These are phyloP conservation scores for Adelphocoris suturalis DNA, from an alignment of 2,888 invertebrate species.

Conservation along the genomic window DNA sequence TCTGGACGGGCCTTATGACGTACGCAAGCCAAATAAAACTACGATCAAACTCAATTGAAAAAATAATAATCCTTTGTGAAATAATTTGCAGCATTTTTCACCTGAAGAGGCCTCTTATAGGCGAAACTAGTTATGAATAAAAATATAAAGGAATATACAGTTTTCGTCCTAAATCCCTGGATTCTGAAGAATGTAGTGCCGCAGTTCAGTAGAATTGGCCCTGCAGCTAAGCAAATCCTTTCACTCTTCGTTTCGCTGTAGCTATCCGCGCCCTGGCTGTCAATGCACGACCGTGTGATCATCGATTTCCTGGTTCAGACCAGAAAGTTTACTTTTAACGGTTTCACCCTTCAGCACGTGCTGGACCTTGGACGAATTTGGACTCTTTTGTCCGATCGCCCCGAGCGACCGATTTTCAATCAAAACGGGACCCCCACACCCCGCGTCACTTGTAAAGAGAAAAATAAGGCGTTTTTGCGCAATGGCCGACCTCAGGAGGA, in stretches of 20 bases:
- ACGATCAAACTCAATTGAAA: too few species aligned
- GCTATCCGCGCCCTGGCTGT: not conserved
- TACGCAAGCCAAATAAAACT: too few species aligned
- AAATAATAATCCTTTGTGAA: too few species aligned
- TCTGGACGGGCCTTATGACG: too few species aligned
- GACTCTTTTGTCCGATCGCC: not conserved
- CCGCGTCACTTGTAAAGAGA: not conserved
- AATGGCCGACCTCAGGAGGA: not conserved
- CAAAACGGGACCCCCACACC: not conserved
- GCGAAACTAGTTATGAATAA: too few species aligned
- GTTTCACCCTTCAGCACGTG: not conserved
- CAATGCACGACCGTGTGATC: constrained; percentile 11
- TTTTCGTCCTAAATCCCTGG: too few species aligned
- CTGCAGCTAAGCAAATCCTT: not conserved
- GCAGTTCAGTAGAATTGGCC: not conserved
- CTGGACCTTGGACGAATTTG: constrained; percentile 2
- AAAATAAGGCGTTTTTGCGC: not conserved
- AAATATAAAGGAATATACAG: too few species aligned
- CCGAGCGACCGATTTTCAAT: not conserved
- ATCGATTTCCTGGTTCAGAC: constrained; percentile 18
- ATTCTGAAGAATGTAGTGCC: too few species aligned
- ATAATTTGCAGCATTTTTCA: too few species aligned
- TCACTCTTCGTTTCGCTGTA: not conserved
- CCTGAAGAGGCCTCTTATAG: too few species aligned
- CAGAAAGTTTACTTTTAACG: not conserved